These are phyloP conservation scores for Nycticorax nycticorax DNA, from an alignment of 2,113 vertebrate genomes.

Conservation along the genomic window DNA sequence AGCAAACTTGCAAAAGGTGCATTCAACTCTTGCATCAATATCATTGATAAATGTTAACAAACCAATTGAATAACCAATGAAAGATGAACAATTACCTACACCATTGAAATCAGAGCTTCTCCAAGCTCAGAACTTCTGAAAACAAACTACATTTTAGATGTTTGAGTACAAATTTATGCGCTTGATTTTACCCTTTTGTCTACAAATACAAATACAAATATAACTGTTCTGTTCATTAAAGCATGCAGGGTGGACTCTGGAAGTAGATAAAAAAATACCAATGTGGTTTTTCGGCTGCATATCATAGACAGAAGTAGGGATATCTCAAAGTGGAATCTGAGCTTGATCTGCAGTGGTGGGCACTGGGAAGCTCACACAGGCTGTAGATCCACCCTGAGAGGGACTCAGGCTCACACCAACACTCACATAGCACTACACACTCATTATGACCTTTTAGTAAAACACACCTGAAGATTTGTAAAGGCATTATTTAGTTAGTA, in stretches of 20 bases:
- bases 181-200: neutral
- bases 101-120: neutral
- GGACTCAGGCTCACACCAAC: rapidly evolving
- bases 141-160: neutral
- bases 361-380: neutral
- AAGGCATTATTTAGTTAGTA: neutral
- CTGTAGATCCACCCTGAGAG: neutral
- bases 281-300: neutral
- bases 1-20: neutral
- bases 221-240: neutral
- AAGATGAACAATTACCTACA: neutral
- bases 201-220: neutral
- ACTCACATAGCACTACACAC: neutral
- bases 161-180: neutral
- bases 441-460: neutral
- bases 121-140: neutral
- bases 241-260: neutral
- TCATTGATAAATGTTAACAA: neutral
- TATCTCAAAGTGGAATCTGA: neutral
- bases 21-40: neutral
- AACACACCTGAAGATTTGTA: neutral
- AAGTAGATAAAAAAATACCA: neutral
- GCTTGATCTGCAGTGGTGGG: neutral
- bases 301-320: neutral
- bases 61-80: neutral